These are phyloP conservation scores for Pogonomyrmex barbatus DNA, from an alignment of 1,140 invertebrate species.

Conservation along the genomic window DNA sequence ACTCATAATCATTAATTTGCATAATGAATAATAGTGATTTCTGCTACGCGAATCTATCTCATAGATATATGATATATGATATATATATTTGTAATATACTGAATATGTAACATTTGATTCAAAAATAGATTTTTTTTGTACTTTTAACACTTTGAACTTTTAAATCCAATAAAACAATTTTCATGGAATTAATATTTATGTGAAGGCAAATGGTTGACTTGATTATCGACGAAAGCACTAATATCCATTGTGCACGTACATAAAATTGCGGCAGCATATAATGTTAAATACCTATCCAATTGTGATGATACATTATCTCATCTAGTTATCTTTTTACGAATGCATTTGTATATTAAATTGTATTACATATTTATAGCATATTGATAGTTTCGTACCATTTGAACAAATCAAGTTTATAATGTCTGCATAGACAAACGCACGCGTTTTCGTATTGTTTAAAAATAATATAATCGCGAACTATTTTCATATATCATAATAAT, in stretches of 20 bases:
- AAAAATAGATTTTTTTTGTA: conserved; percentile 3
- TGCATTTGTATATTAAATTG: conserved; percentile 9
- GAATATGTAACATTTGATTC: neutral
- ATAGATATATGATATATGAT: neutral
- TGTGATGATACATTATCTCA: conserved; percentile 19
- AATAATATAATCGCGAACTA: conserved; percentile 12
- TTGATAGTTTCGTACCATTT: neutral
- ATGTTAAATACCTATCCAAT: conserved; percentile 41
- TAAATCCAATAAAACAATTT: neutral
- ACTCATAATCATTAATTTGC: conserved; percentile 8
- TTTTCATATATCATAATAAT: conserved; percentile 8
- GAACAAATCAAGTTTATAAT: conserved; percentile 5
- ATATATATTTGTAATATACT: neutral
- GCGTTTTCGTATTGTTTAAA: neutral
- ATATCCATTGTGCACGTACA: conserved; percentile 25
- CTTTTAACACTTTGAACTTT: conserved; percentile 1
- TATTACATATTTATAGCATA: conserved; percentile 39
- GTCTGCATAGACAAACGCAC: neutral
- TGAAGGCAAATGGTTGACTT: neutral
- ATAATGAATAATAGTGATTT: conserved; percentile 43
- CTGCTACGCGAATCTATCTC: neutral
- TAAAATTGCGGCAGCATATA: conserved; percentile 23
- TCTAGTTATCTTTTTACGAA: neutral
- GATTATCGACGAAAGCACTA: neutral
- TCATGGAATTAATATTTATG: neutral